phyloP scores from a whole-genome alignment of 2,888 invertebrate species.

The Microdon myrmicae region DNA sequence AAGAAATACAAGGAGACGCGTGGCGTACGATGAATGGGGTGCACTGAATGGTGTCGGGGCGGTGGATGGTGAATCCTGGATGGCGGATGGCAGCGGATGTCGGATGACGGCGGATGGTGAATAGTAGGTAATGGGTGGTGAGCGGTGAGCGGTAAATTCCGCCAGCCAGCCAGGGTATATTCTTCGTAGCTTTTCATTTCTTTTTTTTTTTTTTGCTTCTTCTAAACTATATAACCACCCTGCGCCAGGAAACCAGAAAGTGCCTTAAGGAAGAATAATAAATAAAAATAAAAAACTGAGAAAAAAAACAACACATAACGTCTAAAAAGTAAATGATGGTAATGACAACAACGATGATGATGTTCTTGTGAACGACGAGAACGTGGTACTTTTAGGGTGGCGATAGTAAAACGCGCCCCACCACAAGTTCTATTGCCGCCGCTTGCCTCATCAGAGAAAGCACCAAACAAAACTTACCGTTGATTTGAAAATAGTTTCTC shows the following conservation, averaged over 20 bases:
- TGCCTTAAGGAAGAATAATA: conserved; percentile 40
- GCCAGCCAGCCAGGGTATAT: conserved; percentile 14
- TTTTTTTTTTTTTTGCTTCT: no score
- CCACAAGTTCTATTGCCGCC: no score
- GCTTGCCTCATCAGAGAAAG: no score
- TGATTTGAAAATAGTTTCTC: conserved; percentile 49
- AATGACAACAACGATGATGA: conserved; percentile 15
- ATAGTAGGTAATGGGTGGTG: not conserved
- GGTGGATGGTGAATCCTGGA: no score
- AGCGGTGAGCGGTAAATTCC: not conserved
- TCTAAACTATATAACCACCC: conserved; percentile 47
- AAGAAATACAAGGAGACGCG: no score
- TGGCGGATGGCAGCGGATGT: no score
- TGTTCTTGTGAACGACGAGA: not conserved
- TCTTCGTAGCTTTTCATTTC: conserved; percentile 41
- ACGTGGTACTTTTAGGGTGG: conserved; percentile 9
- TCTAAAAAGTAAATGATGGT: no score
- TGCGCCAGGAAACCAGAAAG: conserved; percentile 14
- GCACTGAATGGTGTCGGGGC: no score
- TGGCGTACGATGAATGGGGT: no score
- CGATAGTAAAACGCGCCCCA: conserved; percentile 9
- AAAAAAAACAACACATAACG: no score
- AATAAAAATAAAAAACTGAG: no score
- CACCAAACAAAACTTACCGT: conserved; percentile 50
- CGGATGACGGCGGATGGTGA: no score